phyloP scores from a whole-genome alignment of 2,888 invertebrate species.

The Cephus pygmeus region DNA sequence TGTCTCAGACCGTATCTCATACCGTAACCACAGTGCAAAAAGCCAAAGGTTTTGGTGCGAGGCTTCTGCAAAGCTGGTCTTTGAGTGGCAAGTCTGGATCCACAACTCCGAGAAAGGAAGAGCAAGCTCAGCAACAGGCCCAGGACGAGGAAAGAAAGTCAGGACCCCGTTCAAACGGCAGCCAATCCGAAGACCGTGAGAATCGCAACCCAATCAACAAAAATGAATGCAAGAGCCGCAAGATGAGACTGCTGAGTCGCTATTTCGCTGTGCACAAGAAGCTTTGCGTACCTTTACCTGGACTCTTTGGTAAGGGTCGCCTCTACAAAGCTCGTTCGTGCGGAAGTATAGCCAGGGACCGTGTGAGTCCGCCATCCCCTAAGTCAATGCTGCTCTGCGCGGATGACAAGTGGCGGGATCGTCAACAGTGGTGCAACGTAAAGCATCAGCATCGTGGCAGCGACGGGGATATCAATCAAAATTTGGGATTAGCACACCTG shows the following conservation, averaged over 20 bases:
- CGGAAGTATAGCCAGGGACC: slow-evolving; percentile 71
- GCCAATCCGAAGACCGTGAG: slow-evolving; percentile 25
- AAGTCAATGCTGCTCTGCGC: slow-evolving; percentile 56
- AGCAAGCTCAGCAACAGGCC: slow-evolving; percentile 34
- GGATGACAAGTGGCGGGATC: slow-evolving; percentile 65
- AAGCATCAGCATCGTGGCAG: slow-evolving; percentile 59
- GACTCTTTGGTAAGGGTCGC: slow-evolving; percentile 69
- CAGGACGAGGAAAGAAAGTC: slow-evolving; percentile 55
- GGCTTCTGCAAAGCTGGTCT: slow-evolving; percentile 68
- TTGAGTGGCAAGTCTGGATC: slow-evolving; percentile 34
- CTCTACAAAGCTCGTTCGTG: slow-evolving; percentile 75
- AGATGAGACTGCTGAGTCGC: slow-evolving; percentile 73
- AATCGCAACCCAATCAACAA: slow-evolving; percentile 47
- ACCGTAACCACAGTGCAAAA: slow-evolving; percentile 58
- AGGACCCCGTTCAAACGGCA: slow-evolving; percentile 26
- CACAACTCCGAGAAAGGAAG: slow-evolving; percentile 33
- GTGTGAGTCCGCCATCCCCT: slow-evolving; percentile 64
- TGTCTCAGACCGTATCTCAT: slow-evolving; percentile 18
- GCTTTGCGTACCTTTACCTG: slow-evolving; percentile 73
- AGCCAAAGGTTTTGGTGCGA: slow-evolving; percentile 68
- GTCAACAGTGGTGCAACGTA: slow-evolving; percentile 60
- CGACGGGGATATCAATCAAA: slow-evolving; percentile 70
- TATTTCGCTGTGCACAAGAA: slow-evolving; percentile 78
- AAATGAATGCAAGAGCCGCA: slow-evolving; percentile 62
- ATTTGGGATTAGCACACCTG: slow-evolving; percentile 62